Evolutionary conservation across 2,113 vertebrate genomes (phyloP).

Genomic region (Axis porcinus): DNA sequence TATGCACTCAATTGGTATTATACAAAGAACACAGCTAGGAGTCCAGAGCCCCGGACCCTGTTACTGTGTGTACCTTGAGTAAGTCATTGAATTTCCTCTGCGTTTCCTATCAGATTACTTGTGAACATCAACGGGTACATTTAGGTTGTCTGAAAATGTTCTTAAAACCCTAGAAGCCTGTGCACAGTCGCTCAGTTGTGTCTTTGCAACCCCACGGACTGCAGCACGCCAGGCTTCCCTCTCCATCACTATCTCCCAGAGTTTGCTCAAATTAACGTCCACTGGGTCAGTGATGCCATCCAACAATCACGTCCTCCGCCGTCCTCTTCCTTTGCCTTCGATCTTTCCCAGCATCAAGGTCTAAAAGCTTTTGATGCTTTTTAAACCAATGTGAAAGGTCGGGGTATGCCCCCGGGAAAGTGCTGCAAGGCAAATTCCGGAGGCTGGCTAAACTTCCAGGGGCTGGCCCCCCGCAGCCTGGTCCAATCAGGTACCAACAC

Average conservation of each 20-base stretch:
- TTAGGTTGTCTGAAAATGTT: neutral
- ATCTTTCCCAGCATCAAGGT: neutral
- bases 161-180: neutral
- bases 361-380: neutral
- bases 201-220: neutral
- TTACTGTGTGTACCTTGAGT: neutral
- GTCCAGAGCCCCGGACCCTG: neutral
- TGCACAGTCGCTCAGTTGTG: accelerated
- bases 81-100: neutral
- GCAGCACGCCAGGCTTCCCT: neutral
- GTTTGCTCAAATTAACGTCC: neutral
- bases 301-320: neutral
- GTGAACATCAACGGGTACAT: neutral
- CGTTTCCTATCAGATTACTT: neutral
- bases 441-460: no score
- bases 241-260: neutral
- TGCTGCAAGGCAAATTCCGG: no score
- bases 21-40: neutral
- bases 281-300: neutral
- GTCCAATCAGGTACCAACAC: no score
- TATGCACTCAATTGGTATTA: neutral
- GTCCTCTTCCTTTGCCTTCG: neutral
- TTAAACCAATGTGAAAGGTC: neutral
- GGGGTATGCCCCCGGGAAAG: no score
- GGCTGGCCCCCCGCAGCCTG: no score